Base-by-base conservation (phyloP, 2,113 vertebrate species). In the Stegostoma tigrinum region DNA sequence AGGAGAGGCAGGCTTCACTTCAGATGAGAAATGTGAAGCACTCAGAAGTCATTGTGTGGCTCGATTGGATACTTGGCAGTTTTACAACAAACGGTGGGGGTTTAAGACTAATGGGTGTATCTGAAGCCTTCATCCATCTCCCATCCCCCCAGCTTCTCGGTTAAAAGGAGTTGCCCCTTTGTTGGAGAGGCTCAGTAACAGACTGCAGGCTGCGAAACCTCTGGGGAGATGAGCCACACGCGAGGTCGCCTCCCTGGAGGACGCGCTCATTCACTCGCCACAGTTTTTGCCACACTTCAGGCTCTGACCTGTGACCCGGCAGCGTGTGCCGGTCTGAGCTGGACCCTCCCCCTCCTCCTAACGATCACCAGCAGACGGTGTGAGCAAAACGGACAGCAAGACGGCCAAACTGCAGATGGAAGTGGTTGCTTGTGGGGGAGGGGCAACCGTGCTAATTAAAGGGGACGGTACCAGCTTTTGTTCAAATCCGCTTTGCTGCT, bases 11-110 rank as follows among this genome's bases (percentile, higher is more conserved):
- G 55, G 89, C 38, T 38, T 64, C 55, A 91, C 61, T 66, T 38
- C 15, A 66, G 89, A 91, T 61, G 52, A 90, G 52, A 34, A 90
- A 90, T 90, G 48, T 61, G 64, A 64, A 90, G 87, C 89, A 19
- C 89, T 66, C 89, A 66, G 52, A 30, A 61, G 89, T 66, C 89
- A 91, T 66, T 91, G 89, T 66, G 30, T 64, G 55, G 4, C n/a
- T 91, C 89, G 61, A 66, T 91, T 91, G 87, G 52, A 90, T 90
- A 90, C 87, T 61, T 90, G 89, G 55, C 89, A 91, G 89, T 61
- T n/a, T n/a, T 66, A 61, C 27, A 30, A 30, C 86, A 61, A 30
- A 30, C 87, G 12, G 30, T 21, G 12, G 87, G 27, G 87, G 87
- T 90, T 90, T 34, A 34, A 90, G 52, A 34, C 87, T 90, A 91